These are phyloP conservation scores for Phylloscopus trochiloides DNA, from an alignment of 2,113 vertebrate genomes.

Conservation along the genomic window DNA sequence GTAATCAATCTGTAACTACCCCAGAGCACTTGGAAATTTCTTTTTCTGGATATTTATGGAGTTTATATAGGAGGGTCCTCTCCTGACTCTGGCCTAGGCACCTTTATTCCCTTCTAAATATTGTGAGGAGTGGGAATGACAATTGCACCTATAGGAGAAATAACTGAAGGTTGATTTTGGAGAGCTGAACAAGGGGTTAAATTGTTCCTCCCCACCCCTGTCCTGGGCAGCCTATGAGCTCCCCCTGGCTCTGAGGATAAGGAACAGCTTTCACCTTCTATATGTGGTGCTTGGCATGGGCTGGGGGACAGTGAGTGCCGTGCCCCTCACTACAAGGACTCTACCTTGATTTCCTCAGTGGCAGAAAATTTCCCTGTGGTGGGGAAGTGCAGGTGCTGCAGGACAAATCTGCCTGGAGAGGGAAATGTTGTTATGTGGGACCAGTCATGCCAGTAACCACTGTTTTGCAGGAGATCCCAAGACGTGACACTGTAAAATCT, in stretches of 20 bases:
- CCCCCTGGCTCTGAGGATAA: not conserved
- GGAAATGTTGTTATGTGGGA: not conserved
- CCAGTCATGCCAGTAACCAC: not conserved
- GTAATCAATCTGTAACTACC: not conserved
- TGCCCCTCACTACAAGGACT: not conserved
- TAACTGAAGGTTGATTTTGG: not conserved
- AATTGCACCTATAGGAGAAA: not conserved
- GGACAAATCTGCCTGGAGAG: not conserved
- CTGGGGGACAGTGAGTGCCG: accelerated
- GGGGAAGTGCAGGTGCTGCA: not conserved
- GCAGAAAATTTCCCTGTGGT: not conserved
- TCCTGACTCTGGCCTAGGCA: not conserved
- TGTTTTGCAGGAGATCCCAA: not conserved
- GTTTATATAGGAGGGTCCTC: not conserved
- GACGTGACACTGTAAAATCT: not conserved
- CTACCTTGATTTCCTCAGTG: not conserved
- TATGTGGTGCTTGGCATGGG: not conserved
- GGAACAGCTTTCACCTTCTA: not conserved
- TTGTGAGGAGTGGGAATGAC: not conserved
- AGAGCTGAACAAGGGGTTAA: not conserved
- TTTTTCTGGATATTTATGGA: not conserved
- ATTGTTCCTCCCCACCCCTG: not conserved
- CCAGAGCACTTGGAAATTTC: not conserved
- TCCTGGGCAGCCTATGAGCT: not conserved
- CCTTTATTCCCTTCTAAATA: not conserved